Evolutionary conservation across 2,888 invertebrate species (phyloP).

Genomic region (Rugalucina vietnamica): DNA sequence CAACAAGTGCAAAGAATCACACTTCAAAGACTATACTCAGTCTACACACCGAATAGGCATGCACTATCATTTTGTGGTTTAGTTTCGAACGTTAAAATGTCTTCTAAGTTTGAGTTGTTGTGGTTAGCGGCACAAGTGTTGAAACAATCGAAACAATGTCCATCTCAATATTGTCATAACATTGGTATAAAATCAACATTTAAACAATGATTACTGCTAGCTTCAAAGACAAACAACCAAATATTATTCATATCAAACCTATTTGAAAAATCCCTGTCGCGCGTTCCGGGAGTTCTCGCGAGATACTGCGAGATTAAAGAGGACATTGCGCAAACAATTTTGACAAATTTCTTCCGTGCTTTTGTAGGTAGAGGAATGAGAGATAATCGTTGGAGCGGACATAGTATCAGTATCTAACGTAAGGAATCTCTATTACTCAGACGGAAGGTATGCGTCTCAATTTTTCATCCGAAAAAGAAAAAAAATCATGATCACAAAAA

Average conservation of each 20-base stretch:
- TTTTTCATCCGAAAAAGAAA: too few relatives aligned
- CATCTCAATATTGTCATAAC: neutral
- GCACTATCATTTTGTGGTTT: too few relatives aligned
- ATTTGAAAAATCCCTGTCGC: constrained; percentile 42
- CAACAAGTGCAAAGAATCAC: too few relatives aligned
- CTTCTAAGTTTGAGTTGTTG: too few relatives aligned
- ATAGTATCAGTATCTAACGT: neutral
- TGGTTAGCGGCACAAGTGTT: too few relatives aligned
- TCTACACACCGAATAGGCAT: too few relatives aligned
- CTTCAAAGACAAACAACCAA: constrained; percentile 52
- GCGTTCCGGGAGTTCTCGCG: constrained; percentile 28
- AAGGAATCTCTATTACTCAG: constrained; percentile 8
- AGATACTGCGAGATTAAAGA: constrained; percentile 21
- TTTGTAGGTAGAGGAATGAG: neutral
- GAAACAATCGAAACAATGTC: constrained; percentile 4
- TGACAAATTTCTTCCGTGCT: neutral
- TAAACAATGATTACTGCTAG: neutral
- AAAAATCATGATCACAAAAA: too few relatives aligned
- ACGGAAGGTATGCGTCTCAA: neutral
- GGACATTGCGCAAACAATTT: neutral
- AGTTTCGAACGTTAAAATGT: too few relatives aligned
- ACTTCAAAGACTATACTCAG: too few relatives aligned
- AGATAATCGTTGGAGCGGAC: neutral
- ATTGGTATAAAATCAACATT: neutral
- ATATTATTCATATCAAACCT: constrained; percentile 56